These are phyloP conservation scores for Amphipoea oculea DNA, from an alignment of 2,888 invertebrate genomes.

Conservation along the genomic window DNA sequence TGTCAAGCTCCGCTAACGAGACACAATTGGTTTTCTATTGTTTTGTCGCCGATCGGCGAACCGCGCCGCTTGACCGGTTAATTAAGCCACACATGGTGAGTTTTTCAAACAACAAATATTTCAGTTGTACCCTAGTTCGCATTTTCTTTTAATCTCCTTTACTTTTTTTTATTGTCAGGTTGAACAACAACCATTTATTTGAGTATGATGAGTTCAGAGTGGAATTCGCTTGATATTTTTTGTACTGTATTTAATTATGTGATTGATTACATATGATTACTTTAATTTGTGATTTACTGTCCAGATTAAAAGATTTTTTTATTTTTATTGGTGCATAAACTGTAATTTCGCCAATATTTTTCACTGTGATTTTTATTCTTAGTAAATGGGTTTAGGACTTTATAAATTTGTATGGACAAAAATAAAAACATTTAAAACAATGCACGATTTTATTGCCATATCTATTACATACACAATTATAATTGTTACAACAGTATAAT, in stretches of 20 bases:
- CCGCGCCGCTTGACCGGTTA: no score
- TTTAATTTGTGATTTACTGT: slow-evolving; percentile 23
- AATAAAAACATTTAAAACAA: slow-evolving; percentile 79
- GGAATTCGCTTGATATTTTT: slow-evolving; percentile 12
- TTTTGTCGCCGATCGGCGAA: no score
- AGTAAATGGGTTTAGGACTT: slow-evolving; percentile 55
- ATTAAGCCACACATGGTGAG: not conserved
- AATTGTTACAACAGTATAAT: slow-evolving; percentile 81
- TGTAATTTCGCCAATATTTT: slow-evolving; percentile 51
- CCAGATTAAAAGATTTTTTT: slow-evolving; percentile 18
- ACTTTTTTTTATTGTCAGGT: not conserved
- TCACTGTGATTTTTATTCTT: slow-evolving; percentile 63
- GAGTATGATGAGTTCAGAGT: slow-evolving; percentile 1
- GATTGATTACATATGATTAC: slow-evolving; percentile 7
- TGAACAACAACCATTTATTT: slow-evolving; percentile 5
- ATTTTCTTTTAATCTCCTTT: not conserved
- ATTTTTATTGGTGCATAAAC: slow-evolving; percentile 42
- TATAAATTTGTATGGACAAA: slow-evolving; percentile 60
- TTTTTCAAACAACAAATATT: not conserved
- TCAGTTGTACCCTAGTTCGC: not conserved
- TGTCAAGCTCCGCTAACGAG: no score
- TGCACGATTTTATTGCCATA: slow-evolving; percentile 87
- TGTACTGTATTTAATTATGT: slow-evolving; percentile 24
- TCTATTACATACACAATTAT: slow-evolving; percentile 89
- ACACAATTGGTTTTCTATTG: no score